Evolutionary conservation across 2,888 invertebrate genomes (phyloP).

Genomic region (Ochropleura plecta): DNA sequence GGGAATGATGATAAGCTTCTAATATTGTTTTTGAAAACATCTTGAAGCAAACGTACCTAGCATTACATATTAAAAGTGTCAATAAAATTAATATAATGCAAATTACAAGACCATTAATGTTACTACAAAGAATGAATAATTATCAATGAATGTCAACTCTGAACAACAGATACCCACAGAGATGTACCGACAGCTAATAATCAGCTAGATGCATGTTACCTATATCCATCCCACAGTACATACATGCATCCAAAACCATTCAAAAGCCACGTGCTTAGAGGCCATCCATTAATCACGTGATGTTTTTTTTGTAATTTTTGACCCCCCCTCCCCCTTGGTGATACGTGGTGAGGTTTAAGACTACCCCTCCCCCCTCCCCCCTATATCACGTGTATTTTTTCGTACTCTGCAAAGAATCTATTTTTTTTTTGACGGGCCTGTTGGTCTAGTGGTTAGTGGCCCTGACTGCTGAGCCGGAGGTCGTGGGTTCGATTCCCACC

Average conservation of each 20-base stretch:
- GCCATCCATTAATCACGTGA: too few species aligned
- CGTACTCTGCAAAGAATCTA: too few species aligned
- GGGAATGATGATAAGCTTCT: background rate
- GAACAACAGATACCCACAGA: background rate
- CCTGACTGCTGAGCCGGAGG: too few species aligned
- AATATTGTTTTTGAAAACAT: background rate
- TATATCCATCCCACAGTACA: too few species aligned
- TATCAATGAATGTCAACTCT: conserved; percentile 10
- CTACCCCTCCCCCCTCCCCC: too few species aligned
- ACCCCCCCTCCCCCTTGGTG: too few species aligned
- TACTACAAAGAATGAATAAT: background rate
- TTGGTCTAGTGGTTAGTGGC: too few species aligned
- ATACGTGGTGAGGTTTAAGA: too few species aligned
- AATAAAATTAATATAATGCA: background rate
- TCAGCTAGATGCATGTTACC: background rate
- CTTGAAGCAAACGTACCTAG: background rate
- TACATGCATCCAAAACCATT: background rate
- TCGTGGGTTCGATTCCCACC: too few species aligned
- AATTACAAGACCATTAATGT: background rate
- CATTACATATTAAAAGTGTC: background rate
- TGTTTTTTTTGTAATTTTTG: too few species aligned
- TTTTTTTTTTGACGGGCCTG: too few species aligned
- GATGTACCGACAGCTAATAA: background rate
- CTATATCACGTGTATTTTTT: too few species aligned
- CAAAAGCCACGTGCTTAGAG: background rate